These are phyloP conservation scores for Acyrthosiphon pisum DNA, from an alignment of 1,140 invertebrate species.

Conservation along the genomic window DNA sequence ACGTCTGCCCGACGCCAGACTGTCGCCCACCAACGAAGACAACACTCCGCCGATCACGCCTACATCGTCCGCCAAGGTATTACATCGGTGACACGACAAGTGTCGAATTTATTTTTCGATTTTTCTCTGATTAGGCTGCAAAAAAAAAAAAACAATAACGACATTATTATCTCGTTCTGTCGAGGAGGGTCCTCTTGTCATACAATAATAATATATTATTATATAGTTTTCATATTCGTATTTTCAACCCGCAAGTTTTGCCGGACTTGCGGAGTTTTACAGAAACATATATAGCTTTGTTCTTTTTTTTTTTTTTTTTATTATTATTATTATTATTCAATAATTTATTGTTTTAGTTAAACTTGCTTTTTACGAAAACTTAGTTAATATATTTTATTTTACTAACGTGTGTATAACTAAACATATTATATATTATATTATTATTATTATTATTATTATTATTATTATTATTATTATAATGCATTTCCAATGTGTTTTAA, in stretches of 20 bases:
- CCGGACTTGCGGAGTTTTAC: constrained; percentile 27
- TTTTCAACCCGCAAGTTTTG: constrained; percentile 38
- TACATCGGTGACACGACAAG: neutral
- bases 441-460: constrained; percentile 6
- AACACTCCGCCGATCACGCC: constrained; percentile 71
- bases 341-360: constrained; percentile 50
- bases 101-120: neutral
- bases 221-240: constrained; percentile 35
- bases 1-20: constrained; percentile 73
- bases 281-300: constrained; percentile 43
- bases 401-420: constrained; percentile 49
- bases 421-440: constrained; percentile 29
- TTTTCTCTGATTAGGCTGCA: neutral
- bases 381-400: constrained; percentile 41
- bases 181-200: neutral
- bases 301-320: constrained; percentile 21
- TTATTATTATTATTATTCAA: constrained; percentile 38
- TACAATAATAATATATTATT: neutral
- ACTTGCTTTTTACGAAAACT: constrained; percentile 47
- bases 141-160: neutral
- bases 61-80: constrained; percentile 64
- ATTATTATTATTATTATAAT: constrained; percentile 35
- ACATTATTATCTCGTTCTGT: neutral
- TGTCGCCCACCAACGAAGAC: constrained; percentile 70
- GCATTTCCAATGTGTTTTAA: constrained; percentile 58